A percentile compares a stretch with the other conserved stretches of the same genome.
These are phyloP conservation scores for Leptura quadrifasciata DNA, from an alignment of 2,888 invertebrate genomes.

Conservation along the genomic window DNA sequence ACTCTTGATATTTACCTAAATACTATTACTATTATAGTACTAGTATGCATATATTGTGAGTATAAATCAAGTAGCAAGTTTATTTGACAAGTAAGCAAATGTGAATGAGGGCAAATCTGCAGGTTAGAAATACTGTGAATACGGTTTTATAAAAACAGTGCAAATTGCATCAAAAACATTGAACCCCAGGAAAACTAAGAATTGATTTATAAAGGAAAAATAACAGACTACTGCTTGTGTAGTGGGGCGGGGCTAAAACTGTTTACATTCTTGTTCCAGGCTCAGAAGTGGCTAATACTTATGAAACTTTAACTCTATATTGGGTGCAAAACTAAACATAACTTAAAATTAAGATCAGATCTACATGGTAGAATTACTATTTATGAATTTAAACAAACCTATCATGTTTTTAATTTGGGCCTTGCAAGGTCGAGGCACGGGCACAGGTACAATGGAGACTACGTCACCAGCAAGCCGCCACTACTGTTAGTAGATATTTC, in stretches of 20 bases:
- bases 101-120: not conserved
- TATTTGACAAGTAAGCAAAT: not conserved
- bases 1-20: not conserved
- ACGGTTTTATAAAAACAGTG: not conserved
- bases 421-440: slow-evolving; percentile 68
- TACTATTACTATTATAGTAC: slow-evolving; percentile 1
- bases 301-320: slow-evolving; percentile 4
- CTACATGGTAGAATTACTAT: slow-evolving; percentile 35
- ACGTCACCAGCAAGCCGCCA: slow-evolving; percentile 72
- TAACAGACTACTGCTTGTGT: slow-evolving; percentile 62
- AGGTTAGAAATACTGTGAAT: not conserved
- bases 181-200: slow-evolving; percentile 46
- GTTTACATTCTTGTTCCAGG: slow-evolving; percentile 70
- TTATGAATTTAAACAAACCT: slow-evolving; percentile 64
- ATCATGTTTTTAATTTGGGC: slow-evolving; percentile 67
- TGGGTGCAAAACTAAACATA: slow-evolving; percentile 36
- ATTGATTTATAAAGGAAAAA: slow-evolving; percentile 65
- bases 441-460: slow-evolving; percentile 73
- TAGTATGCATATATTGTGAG: not conserved
- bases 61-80: not conserved
- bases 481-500: slow-evolving; percentile 55
- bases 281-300: slow-evolving; percentile 8
- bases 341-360: slow-evolving; percentile 42
- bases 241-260: slow-evolving; percentile 73
- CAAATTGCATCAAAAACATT: slow-evolving; percentile 20